Base-by-base conservation (phyloP, 2,797 vertebrate species). In the Eurystomus glaucurus region DNA sequence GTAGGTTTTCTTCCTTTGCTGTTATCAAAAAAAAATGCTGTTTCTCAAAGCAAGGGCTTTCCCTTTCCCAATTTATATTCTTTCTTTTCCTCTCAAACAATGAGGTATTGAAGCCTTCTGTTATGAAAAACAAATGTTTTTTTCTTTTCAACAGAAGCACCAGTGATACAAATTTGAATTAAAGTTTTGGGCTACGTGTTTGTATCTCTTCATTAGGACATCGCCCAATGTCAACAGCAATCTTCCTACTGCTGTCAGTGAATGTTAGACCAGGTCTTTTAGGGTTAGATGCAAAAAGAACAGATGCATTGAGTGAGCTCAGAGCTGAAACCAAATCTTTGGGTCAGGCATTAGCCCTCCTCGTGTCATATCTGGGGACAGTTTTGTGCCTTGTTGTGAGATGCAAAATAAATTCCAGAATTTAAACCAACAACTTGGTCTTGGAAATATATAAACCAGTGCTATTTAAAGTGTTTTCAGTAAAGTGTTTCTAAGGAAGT, bases 61-160 rank as follows among this genome's bases (percentile, higher is more conserved):
- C 61, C 83, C 26, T 81, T 15, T 77, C 43, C 45, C 43, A 76
- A 25, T 85, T 82, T 92, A 52, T 52, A 26, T 39, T 79, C 19
- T 58, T 94, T 79, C 33, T 82, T 82, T 88, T 76, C 62, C 54
- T 79, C 62, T 85, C 62, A 52, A 45, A 77, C 33, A 60, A 64
- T 37, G 31, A 88, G 21, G 5, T 85, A 82, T 48, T 85, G 48
- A 92, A 87, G 31, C 76, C 31, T 82, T 87, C n/a, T 76, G 45
- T 89, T 90, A 54, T 16, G 39, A 84, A 88, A 94, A 75, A n/a
- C 41, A 93, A 88, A 90, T 85, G 39, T 72, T 92, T 82, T 28
- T 28, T 60, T 20, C 45, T 48, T 91, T 77, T 64, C 50, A 84
- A 17, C 75, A 37, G 66, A 84, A 95, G 78, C 39, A 79, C 7